Base-by-base conservation (phyloP, 2,113 vertebrate species). In the Dipodomys stephensi region DNA sequence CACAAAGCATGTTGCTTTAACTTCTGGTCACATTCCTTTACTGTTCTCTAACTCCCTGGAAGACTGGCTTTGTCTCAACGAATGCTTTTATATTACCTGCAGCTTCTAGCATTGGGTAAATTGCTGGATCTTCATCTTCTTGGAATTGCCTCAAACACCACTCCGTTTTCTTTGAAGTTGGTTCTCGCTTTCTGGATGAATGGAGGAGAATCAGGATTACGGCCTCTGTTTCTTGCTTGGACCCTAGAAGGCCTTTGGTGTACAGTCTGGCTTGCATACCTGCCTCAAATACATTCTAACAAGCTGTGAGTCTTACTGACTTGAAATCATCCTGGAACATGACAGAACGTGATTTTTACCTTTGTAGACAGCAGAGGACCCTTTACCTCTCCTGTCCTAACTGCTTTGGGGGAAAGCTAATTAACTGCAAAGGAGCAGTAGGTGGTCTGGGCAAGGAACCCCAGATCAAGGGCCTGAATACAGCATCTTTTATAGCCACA, bases 401-500 rank as follows among this genome's bases (percentile, higher is more conserved):
- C 93, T 88, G 92, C 60, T 92, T 72, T 74, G 8, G 44, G 49
- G 30, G 88, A 95, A 93, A 60, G 90, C 93, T 80, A 93, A 91
- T 93, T 96, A 94, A 83, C 87, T 93, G 78, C 74, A 67, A 57
- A 90, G 74, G 53, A 71, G 16, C 8, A 49, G 9, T 73, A 11
- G 32, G 82, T 53, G 78, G 25, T 74, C 78, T 60, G 32, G 78
- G 28, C 92, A 83, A 96, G 85, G 85, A 96, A 94, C 69, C 3
- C 67, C 83, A 85, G 72, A 32, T 92, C 32, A 90, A 88, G 76
- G 86, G 13, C 32, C 53, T 32, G 53, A 90, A 39, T 68, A 73
- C 16, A 74, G 35, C 20, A 90, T 77, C 79, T 93, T 88, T 89
- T 81, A 90, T 65, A 95, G 39, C 92, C 95, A 93, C 44, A 94